Percentiles rank a stretch among this genome's conserved stretches.
phyloP scores from a whole-genome alignment of 2,113 vertebrate species.

The Engystomops pustulosus region DNA sequence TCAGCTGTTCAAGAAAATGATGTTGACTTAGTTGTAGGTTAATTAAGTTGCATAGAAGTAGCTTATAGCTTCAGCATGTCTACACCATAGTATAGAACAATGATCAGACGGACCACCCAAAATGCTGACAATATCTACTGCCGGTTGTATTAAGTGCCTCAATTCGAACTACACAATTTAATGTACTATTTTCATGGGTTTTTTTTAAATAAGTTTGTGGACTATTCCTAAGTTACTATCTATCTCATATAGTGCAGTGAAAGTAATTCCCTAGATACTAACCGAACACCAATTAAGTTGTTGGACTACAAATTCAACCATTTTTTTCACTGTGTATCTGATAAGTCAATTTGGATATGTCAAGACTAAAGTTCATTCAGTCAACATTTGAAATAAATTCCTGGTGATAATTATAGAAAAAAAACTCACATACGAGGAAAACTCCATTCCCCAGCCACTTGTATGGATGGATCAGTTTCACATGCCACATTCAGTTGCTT shows the following conservation, averaged over 20 bases:
- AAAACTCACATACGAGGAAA: not conserved
- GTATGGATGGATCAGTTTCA: no score
- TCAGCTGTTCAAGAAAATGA: constrained; percentile 9
- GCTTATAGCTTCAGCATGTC: constrained; percentile 29
- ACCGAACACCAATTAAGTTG: no score
- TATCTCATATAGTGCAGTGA: not conserved
- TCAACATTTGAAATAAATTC: not conserved
- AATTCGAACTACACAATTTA: not conserved
- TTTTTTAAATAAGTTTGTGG: no score
- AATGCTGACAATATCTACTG: constrained; percentile 31
- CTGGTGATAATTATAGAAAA: not conserved
- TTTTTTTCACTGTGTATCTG: not conserved
- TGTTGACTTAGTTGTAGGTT: constrained; percentile 34
- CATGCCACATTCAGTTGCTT: no score
- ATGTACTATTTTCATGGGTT: no score
- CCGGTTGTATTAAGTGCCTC: no score
- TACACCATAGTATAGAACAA: not conserved
- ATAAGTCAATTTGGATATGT: not conserved
- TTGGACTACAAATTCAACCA: not conserved
- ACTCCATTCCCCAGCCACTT: no score
- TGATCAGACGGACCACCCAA: constrained; percentile 26
- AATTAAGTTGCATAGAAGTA: constrained; percentile 24
- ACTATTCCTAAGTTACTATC: not conserved
- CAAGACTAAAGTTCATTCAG: not conserved
- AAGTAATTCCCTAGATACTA: not conserved